Percentiles rank a stretch among this genome's conserved stretches.
Evolutionary conservation across 2,888 invertebrate genomes (phyloP).

Genomic region (Dynastes maya): DNA sequence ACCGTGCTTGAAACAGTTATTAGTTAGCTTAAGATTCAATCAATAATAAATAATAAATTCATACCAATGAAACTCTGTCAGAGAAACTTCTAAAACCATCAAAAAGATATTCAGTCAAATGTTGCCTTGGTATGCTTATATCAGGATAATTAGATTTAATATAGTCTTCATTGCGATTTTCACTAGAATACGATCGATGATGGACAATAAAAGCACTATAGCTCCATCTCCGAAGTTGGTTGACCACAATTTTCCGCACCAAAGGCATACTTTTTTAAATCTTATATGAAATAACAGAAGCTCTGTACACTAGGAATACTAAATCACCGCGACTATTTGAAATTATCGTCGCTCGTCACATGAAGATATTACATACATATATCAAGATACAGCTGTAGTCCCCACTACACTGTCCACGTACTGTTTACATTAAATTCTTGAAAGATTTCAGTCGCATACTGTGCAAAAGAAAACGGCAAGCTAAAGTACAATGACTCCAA

Average conservation of each 20-base stretch:
- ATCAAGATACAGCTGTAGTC: not conserved
- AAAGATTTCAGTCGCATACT: not conserved
- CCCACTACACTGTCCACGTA: not conserved
- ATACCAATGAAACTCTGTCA: conserved; percentile 68
- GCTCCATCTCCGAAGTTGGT: conserved; percentile 22
- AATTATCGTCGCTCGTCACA: too few species aligned
- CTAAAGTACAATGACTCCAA: not conserved
- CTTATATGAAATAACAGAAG: not conserved
- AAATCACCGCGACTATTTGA: not conserved
- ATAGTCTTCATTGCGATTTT: conserved; percentile 50
- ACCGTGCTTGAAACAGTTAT: too few species aligned
- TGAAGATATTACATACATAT: not conserved
- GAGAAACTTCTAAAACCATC: conserved; percentile 72
- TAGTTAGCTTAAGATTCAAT: too few species aligned
- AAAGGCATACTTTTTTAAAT: conserved; percentile 15
- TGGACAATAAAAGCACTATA: conserved; percentile 20
- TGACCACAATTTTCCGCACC: not conserved
- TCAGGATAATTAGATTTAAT: conserved; percentile 72
- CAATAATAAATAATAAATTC: not conserved
- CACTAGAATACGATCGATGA: conserved; percentile 12
- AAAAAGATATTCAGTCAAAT: conserved; percentile 75
- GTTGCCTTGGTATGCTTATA: conserved; percentile 72
- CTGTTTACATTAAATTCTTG: not conserved
- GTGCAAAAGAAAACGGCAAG: not conserved
- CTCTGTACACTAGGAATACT: not conserved